phyloP scores from a whole-genome alignment of 2,113 vertebrate genomes.

The Perognathus longimembris region DNA sequence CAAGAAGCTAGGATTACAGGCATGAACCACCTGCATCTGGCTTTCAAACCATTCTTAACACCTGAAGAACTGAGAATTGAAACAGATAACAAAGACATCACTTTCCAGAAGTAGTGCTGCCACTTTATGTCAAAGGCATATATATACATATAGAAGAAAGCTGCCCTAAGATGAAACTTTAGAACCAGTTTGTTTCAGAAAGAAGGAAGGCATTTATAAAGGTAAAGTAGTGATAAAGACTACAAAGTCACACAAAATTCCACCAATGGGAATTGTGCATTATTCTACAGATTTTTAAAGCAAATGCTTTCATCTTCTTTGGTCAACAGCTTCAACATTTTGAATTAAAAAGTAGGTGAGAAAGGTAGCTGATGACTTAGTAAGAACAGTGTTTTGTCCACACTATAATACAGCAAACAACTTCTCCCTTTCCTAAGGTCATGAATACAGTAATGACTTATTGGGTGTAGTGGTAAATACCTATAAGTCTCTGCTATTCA shows the following conservation, averaged over 20 bases:
- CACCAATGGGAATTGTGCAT: not conserved
- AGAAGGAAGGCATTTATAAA: conserved; percentile 16
- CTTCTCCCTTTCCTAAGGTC: not conserved
- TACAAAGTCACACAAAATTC: not conserved
- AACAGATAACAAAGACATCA: not conserved
- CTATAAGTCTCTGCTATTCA: not conserved
- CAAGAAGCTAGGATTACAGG: too few relatives aligned
- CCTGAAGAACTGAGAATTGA: conserved; percentile 13
- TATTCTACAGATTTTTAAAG: conserved; percentile 5
- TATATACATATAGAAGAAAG: conserved; percentile 25
- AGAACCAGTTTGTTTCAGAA: conserved; percentile 43
- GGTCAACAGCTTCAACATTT: conserved; percentile 18
- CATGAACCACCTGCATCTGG: too few relatives aligned
- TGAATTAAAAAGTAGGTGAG: conserved; percentile 24
- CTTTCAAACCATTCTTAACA: not conserved
- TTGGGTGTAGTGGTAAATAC: not conserved
- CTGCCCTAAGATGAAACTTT: not conserved
- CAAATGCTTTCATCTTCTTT: conserved; percentile 22
- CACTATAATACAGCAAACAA: not conserved
- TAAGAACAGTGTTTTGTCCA: not conserved
- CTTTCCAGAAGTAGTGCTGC: conserved; percentile 36
- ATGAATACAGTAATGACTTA: conserved; percentile 33
- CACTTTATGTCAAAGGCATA: conserved; percentile 50
- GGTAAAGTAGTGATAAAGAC: conserved; percentile 19
- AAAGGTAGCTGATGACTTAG: not conserved